Base-by-base conservation (phyloP, 2,113 vertebrate genomes). In the Columbina picui region DNA sequence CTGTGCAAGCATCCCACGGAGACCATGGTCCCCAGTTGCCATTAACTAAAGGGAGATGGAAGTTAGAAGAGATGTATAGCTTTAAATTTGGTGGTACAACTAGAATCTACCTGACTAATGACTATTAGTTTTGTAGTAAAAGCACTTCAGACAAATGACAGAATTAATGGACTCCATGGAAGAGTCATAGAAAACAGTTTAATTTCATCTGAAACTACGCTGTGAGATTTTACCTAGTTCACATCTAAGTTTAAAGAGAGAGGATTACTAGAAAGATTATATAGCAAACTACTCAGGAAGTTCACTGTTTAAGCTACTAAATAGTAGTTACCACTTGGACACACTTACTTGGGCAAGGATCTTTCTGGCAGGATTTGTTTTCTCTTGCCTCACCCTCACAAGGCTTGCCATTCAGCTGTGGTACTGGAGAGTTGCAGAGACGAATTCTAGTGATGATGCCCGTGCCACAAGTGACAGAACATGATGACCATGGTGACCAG, bases 401-500 rank as follows among this genome's bases (percentile, higher is more conserved):
- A 25, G 99, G 98, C 74, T 95, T 99, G 84, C 99, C 99, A 3
- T 98, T 99, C 98, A 99, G 98, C 97, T 99, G 99, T 80, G 99
- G 99, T 38, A 99, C 99, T 60, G 99, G 99, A 30, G 99, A 99
- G 97, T 99, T 99, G 93, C 99, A 99, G 78, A 99, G 99, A 74
- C 99, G 99, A 95, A 99, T 99, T 90, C 99, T 99, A 52, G 99
- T 99, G 96, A 99, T 99, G 91, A 99, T 98, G 7, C 99, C 99
- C 14, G 97, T 98, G 9, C 99, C 99, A 56, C 99, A 99, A 20
- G 99, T 99, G 88, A 99, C 99, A 19, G 99, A 99, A 93, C 99
- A 99, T 0, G 99, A 99, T 2, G 99, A 99, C 99, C 99, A 99
- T 0, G 99, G 99, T 5, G 99, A 99, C 99, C 99, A 99, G 93